Evolutionary conservation across 2,113 vertebrate genomes (phyloP).

Genomic region (Sturnira hondurensis): DNA sequence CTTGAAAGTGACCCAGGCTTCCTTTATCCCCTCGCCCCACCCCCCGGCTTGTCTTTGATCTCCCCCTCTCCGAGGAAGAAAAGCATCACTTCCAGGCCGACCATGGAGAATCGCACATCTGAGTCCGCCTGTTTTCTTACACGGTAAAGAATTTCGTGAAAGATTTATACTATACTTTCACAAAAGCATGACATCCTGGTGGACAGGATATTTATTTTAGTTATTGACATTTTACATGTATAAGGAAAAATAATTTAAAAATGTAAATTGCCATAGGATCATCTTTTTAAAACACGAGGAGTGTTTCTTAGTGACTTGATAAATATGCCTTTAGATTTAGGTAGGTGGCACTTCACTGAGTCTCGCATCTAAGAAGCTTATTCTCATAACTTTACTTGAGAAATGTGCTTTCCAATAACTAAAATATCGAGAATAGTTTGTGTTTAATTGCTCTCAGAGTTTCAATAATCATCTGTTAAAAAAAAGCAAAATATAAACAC

Average conservation of each 20-base stretch:
- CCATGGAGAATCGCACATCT: neutral
- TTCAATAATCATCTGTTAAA: neutral
- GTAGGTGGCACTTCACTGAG: neutral
- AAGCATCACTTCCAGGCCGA: neutral
- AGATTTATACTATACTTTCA: neutral
- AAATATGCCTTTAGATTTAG: neutral
- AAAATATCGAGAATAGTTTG: neutral
- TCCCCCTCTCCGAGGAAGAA: slow-evolving; percentile 5
- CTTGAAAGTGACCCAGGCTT: neutral
- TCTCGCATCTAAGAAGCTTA: neutral
- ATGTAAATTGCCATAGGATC: neutral
- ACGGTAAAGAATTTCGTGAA: neutral
- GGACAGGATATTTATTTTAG: neutral
- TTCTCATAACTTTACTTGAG: neutral
- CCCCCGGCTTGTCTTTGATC: neutral
- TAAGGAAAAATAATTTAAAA: neutral
- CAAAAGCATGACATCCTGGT: neutral
- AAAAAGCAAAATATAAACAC: neutral
- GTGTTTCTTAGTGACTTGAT: neutral
- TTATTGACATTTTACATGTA: neutral
- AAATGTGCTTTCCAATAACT: neutral
- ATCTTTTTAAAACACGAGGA: neutral
- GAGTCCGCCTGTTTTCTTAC: neutral
- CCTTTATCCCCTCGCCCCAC: neutral
- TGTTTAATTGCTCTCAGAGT: neutral